phyloP scores from a whole-genome alignment of 2,888 invertebrate species.

The Drosophila limbata region DNA sequence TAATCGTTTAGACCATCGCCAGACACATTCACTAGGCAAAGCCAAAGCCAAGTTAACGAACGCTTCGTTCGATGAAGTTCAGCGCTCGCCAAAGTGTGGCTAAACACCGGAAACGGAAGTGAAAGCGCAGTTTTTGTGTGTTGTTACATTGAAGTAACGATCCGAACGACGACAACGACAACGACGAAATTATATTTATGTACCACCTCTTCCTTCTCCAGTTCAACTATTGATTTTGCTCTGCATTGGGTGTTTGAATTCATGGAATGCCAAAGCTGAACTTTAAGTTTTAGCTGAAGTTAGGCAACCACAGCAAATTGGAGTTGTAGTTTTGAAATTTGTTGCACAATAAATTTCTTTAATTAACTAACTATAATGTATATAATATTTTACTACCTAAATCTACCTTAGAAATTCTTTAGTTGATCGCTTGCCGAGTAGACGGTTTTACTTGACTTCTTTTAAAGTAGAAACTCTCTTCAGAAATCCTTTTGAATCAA shows the following conservation, averaged over 20 bases:
- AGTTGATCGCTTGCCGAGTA: neutral
- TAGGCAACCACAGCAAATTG: neutral
- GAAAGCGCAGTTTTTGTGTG: slow-evolving; percentile 76
- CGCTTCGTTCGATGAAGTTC: slow-evolving; percentile 34
- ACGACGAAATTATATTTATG: slow-evolving; percentile 70
- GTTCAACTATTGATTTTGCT: slow-evolving; percentile 46
- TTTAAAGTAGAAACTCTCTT: neutral
- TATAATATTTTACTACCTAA: neutral
- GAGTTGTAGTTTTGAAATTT: neutral
- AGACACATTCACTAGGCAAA: slow-evolving; percentile 67
- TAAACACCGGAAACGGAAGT: slow-evolving; percentile 76
- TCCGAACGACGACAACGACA: slow-evolving; percentile 59
- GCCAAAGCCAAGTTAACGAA: slow-evolving; percentile 16
- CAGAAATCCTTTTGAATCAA: too few species aligned
- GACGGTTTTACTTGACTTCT: neutral
- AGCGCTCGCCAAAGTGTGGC: slow-evolving; percentile 66
- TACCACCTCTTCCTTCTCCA: slow-evolving; percentile 30
- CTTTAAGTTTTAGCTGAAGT: neutral
- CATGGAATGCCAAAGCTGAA: neutral
- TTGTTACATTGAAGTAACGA: slow-evolving; percentile 61
- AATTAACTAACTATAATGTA: neutral
- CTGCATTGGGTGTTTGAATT: neutral
- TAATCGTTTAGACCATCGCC: slow-evolving; percentile 73
- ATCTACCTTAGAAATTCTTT: neutral
- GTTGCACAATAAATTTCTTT: neutral